phyloP scores from a whole-genome alignment of 2,113 vertebrate species.

The Circaetus gallicus region DNA sequence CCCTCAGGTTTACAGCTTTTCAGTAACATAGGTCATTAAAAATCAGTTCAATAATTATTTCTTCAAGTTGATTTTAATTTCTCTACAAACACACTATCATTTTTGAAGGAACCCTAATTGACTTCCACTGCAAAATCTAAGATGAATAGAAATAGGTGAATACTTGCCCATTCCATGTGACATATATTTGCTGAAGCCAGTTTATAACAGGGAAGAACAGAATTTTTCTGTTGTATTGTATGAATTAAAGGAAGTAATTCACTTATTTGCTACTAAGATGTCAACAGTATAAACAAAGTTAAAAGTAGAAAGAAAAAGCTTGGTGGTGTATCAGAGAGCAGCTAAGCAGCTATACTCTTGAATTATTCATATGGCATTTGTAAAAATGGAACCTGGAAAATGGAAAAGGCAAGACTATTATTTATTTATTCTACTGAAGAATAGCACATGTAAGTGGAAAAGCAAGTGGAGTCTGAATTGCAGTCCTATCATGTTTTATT shows the following conservation, averaged over 20 bases:
- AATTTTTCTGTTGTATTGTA: background rate
- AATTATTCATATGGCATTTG: slow-evolving; percentile 66
- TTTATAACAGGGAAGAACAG: background rate
- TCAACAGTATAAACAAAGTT: slow-evolving; percentile 13
- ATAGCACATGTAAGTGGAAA: slow-evolving; percentile 42
- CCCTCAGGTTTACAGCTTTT: background rate
- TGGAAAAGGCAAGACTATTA: slow-evolving; percentile 56
- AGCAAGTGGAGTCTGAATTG: slow-evolving; percentile 38
- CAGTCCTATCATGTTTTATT: background rate
- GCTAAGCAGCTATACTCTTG: slow-evolving; percentile 18
- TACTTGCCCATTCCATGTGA: background rate
- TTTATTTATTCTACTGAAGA: slow-evolving; percentile 55
- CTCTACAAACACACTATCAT: background rate
- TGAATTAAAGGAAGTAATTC: slow-evolving; percentile 9
- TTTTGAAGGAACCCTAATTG: slow-evolving; percentile 22
- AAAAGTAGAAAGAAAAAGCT: slow-evolving; percentile 39
- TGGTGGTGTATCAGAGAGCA: slow-evolving; percentile 32
- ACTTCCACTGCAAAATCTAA: background rate
- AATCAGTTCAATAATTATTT: background rate
- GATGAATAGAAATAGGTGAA: background rate
- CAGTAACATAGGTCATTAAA: background rate
- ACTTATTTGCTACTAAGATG: slow-evolving; percentile 31
- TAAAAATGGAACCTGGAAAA: slow-evolving; percentile 54
- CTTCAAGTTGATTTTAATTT: background rate
- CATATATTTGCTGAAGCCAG: background rate